These are phyloP conservation scores for Chaetodon auriga DNA, from an alignment of 2,113 vertebrate species.

Conservation along the genomic window DNA sequence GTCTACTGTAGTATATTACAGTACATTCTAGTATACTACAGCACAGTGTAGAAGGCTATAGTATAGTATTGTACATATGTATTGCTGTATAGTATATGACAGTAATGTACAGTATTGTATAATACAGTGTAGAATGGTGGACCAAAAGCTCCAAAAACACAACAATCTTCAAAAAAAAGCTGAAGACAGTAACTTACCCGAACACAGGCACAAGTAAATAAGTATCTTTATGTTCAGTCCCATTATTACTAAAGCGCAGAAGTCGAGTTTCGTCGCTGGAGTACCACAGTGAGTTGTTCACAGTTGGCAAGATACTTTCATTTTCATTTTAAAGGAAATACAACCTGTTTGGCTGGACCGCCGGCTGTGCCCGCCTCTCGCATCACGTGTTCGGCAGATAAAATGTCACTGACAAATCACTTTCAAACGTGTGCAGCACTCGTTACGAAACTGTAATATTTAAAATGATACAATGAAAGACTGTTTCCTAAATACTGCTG, in stretches of 20 bases:
- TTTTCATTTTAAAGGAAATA: constrained; percentile 74
- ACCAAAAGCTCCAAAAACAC: not conserved
- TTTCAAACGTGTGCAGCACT: no score
- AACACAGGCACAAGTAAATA: constrained; percentile 21
- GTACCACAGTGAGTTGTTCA: not conserved
- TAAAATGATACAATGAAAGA: not conserved
- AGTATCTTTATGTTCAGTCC: constrained; percentile 33
- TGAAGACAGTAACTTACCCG: constrained; percentile 52
- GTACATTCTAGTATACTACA: no score
- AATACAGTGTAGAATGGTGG: not conserved
- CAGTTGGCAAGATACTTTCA: constrained; percentile 67
- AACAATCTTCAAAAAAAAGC: not conserved
- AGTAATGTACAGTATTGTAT: not conserved
- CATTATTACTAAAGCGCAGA: constrained; percentile 41
- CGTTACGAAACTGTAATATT: not conserved
- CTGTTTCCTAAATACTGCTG: not conserved
- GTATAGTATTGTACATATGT: not conserved
- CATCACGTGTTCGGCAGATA: not conserved
- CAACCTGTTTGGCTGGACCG: not conserved
- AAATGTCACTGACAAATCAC: not conserved
- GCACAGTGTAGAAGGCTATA: not conserved
- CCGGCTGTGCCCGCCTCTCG: no score
- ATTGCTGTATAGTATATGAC: not conserved
- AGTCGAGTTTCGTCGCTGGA: not conserved
- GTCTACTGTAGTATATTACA: not conserved